phyloP scores from a whole-genome alignment of 2,888 invertebrate species.

The Clostera curtula region DNA sequence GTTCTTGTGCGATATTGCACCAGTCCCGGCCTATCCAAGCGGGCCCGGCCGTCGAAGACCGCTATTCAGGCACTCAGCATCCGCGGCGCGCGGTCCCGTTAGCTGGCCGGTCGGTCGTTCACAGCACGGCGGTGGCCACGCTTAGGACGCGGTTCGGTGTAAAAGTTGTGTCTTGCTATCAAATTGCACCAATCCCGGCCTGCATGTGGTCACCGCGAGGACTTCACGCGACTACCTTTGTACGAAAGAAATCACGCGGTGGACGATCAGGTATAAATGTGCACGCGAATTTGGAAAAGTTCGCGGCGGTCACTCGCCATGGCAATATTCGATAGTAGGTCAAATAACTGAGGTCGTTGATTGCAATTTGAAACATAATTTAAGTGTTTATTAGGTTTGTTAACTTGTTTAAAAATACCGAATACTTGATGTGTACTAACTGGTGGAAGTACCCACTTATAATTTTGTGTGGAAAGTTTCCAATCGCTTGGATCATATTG shows the following conservation, averaged over 20 bases:
- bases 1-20: constrained; percentile 70
- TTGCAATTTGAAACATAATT: too few relatives aligned
- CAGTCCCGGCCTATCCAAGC: constrained; percentile 76
- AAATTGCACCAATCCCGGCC: constrained; percentile 76
- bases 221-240: constrained; percentile 10
- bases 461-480: constrained; percentile 28
- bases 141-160: constrained; percentile 74
- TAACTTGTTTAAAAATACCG: too few relatives aligned
- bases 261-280: constrained; percentile 30
- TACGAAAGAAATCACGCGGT: constrained; percentile 21
- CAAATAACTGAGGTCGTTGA: constrained; percentile 10
- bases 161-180: constrained; percentile 65
- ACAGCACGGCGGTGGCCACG: constrained; percentile 71
- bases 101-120: constrained; percentile 65
- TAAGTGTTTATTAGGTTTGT: too few relatives aligned
- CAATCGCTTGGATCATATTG: constrained; percentile 27
- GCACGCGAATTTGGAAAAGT: constrained; percentile 11
- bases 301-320: constrained; percentile 3
- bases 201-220: constrained; percentile 59
- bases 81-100: constrained; percentile 70
- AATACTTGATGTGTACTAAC: too few relatives aligned
- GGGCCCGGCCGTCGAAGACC: constrained; percentile 64
- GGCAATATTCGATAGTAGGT: constrained; percentile 13
- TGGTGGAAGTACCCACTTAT: too few relatives aligned
- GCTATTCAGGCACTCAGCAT: constrained; percentile 63